Conservation (phyloP, 2,113 vertebrate species). For the Hemiprocne comata region DNA sequence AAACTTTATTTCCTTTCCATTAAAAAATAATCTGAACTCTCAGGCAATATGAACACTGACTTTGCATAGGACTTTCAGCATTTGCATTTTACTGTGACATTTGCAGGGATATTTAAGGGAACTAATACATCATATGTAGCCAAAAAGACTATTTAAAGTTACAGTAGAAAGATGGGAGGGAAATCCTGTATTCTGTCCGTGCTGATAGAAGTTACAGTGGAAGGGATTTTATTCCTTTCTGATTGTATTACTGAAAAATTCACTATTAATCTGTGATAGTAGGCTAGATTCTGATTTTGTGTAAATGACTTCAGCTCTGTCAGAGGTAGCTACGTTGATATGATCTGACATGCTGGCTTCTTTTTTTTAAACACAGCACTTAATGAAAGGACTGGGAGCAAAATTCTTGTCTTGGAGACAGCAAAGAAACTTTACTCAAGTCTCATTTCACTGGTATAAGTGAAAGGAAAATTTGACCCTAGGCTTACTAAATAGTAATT, state of each 20-base stretch:
- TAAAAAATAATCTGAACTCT: background rate
- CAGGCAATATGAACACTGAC: background rate
- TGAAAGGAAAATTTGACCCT: constrained; percentile 33
- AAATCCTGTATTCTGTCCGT: background rate
- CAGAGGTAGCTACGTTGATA: background rate
- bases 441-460: constrained; percentile 4
- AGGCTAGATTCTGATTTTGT: background rate
- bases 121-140: background rate
- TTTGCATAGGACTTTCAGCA: background rate
- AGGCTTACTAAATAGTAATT: constrained; percentile 32
- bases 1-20: background rate
- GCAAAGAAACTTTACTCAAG: constrained; percentile 9
- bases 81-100: background rate
- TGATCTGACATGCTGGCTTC: background rate
- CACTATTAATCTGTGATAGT: background rate
- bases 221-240: background rate
- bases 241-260: constrained; percentile 1
- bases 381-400: constrained; percentile 19
- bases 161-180: background rate
- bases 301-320: background rate
- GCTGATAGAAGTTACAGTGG: background rate
- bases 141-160: background rate
- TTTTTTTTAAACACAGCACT: constrained; percentile 25
- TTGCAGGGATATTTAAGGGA: constrained; percentile 8
- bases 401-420: constrained; percentile 19